phyloP scores from a whole-genome alignment of 2,888 invertebrate genomes.

The Allacma fusca region DNA sequence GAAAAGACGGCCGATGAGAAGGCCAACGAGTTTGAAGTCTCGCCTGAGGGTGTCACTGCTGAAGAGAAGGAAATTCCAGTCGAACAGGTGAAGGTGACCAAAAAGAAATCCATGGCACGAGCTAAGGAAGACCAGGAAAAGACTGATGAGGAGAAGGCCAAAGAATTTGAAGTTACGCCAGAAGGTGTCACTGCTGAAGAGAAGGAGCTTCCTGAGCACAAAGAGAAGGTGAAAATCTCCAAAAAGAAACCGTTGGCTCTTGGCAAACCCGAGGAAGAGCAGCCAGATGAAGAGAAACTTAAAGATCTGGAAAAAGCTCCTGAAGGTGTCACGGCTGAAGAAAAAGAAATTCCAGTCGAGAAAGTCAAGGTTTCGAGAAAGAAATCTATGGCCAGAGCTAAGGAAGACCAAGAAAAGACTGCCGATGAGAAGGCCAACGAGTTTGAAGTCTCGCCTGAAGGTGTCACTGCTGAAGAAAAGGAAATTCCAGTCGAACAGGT shows the following conservation, averaged over 20 bases:
- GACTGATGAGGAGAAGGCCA: conserved; percentile 62
- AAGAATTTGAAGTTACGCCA: conserved; percentile 30
- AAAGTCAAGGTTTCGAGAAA: conserved; percentile 32
- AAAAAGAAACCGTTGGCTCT: conserved; percentile 16
- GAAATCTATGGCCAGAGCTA: conserved; percentile 18
- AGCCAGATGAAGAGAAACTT: conserved; percentile 63
- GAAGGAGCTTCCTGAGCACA: conserved; percentile 33
- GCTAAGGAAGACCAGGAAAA: conserved; percentile 56
- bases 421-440: neutral
- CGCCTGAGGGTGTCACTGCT: neutral
- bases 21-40: conserved; percentile 16
- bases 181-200: conserved; percentile 36
- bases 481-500: conserved; percentile 40
- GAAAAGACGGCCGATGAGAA: neutral
- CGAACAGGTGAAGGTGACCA: conserved; percentile 28
- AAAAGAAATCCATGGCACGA: conserved; percentile 46
- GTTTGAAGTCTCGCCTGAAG: conserved; percentile 23
- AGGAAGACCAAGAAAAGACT: conserved; percentile 32
- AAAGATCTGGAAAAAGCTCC: conserved; percentile 60
- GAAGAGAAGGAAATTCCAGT: conserved; percentile 37
- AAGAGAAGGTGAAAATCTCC: conserved; percentile 42
- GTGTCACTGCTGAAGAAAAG: conserved; percentile 39
- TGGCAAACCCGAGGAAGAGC: conserved; percentile 36
- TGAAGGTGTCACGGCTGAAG: conserved; percentile 21
- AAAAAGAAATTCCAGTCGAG: conserved; percentile 36